Base-by-base conservation (phyloP, 1,140 invertebrate species). In the Brachionus rubens region DNA sequence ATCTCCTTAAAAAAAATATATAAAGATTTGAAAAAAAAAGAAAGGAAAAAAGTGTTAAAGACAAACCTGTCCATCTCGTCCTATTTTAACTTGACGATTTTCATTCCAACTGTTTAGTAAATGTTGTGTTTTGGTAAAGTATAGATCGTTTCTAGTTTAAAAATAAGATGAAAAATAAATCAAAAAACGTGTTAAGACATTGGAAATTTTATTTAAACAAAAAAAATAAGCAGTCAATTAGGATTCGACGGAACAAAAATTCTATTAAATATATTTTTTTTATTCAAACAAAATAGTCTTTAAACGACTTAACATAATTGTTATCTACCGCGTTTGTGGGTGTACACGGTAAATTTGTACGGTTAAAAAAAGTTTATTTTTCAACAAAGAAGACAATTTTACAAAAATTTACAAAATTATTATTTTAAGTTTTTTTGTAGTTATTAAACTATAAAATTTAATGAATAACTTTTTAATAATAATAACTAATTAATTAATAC, bases 41-140 rank as follows among this genome's bases (percentile, higher is more conserved):
- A 36, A 16, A 50, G 14, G 5, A 40, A 19, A 21, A 14, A 2
- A 19, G 16, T 41, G 46, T 16, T 24, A 9, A 47, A 30, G 36
- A 33, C 30, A 40, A 6, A 87, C 87, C 82, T 89, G 96, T 16
- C 96, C 96, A 88, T 98, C 96, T 79, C 96, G 88, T 14, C 94
- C 95, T 82, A 98, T 98, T 88, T 98, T 98, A 0, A 98, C 94
- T 65, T 94, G 94, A 85, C 97, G 97, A 36, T 93, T 92, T 83
- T 98, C 93, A 88, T 98, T 98, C 93, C 94, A 98, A 3, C 93
- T 90, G 87, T 98, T 98, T 80, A 94, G 94, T 26, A 98, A 86
- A 85, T 97, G 94, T 78, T 92, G 88, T 1, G 94, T 96, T 77
- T 91, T 91, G 76, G 90, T 91, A 80, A 98, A 98, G 10, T 93